Percentiles rank a stretch among this genome's conserved stretches.
phyloP scores from a whole-genome alignment of 2,888 invertebrate genomes.

The Copidosoma aretas region DNA sequence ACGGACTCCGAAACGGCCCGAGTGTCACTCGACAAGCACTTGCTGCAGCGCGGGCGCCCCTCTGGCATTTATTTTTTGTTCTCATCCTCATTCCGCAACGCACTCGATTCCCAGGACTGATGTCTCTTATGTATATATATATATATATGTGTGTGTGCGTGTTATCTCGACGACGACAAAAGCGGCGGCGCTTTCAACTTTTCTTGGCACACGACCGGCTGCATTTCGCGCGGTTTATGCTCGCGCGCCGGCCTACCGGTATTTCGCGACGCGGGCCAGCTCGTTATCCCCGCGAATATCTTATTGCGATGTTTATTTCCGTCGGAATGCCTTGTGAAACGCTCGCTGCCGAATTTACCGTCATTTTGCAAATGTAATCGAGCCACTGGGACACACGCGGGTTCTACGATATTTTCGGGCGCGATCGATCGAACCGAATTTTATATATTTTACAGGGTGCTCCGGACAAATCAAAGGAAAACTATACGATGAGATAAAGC shows the following conservation, averaged over 20 bases:
- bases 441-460: not conserved
- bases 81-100: not conserved
- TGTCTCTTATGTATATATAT: not conserved
- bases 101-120: not conserved
- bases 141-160: not conserved
- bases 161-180: not conserved
- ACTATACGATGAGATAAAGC: too few species aligned
- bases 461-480: too few species aligned
- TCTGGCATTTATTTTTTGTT: conserved; percentile 21
- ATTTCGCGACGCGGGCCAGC: not conserved
- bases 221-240: conserved; percentile 15
- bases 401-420: not conserved
- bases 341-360: not conserved
- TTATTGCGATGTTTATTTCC: conserved; percentile 18
- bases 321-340: not conserved
- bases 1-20: conserved; percentile 46
- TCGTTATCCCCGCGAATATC: not conserved
- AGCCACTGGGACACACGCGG: too few species aligned
- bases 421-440: not conserved
- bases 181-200: conserved; percentile 22
- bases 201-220: conserved; percentile 18
- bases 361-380: not conserved
- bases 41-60: conserved; percentile 1
- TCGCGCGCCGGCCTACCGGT: conserved; percentile 14
- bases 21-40: conserved; percentile 47